phyloP scores from a whole-genome alignment of 2,888 invertebrate genomes.

The Tubulanus polymorphus region DNA sequence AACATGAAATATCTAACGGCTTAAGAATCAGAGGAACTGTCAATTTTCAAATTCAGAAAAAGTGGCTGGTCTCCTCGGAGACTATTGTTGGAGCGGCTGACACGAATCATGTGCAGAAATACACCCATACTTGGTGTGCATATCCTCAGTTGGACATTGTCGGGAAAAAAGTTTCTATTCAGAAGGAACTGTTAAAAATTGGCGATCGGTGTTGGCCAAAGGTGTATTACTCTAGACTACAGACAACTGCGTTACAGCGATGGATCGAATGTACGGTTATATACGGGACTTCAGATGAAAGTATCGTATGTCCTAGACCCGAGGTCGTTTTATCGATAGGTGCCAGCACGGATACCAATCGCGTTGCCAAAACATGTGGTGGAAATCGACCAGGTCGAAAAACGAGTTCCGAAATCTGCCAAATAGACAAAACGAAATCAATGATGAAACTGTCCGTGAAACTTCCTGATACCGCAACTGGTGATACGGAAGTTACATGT shows the following conservation, averaged over 20 bases:
- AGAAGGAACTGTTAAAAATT: not conserved
- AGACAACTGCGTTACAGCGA: not conserved
- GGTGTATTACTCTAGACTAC: not conserved
- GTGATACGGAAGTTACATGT: not conserved
- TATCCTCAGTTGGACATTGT: slow-evolving; percentile 1
- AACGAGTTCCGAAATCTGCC: not conserved
- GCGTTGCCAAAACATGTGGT: not conserved
- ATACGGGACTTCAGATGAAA: not conserved
- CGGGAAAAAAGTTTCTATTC: not conserved
- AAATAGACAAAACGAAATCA: not conserved
- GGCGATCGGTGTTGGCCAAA: not conserved
- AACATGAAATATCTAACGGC: not conserved
- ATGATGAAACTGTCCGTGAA: not conserved
- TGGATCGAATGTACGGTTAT: not conserved
- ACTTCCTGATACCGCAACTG: not conserved
- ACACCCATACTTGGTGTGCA: slow-evolving; percentile 1
- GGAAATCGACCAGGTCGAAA: not conserved
- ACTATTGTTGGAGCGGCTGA: not conserved
- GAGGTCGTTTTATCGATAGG: not conserved
- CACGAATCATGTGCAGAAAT: slow-evolving; percentile 1
- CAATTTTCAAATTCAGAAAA: not conserved
- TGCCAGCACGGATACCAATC: not conserved
- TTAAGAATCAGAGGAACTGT: not conserved
- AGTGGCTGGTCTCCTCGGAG: not conserved
- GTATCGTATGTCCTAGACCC: slow-evolving; percentile 1